These are phyloP conservation scores for Choloepus didactylus DNA, from an alignment of 2,797 vertebrate genomes.

Conservation along the genomic window DNA sequence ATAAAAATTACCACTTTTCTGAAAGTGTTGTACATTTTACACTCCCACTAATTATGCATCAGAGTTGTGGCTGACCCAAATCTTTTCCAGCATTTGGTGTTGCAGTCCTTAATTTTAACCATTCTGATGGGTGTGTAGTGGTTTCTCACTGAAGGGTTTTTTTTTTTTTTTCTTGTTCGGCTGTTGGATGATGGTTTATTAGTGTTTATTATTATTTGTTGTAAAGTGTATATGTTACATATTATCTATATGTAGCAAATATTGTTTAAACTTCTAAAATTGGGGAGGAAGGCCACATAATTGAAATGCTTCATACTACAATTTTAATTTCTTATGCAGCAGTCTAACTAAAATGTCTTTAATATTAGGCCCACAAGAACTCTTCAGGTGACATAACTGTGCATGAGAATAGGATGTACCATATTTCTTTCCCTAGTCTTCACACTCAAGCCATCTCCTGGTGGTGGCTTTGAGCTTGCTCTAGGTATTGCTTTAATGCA, in stretches of 20 bases:
- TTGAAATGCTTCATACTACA: not conserved
- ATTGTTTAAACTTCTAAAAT: conserved; percentile 38
- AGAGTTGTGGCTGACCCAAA: too few relatives aligned
- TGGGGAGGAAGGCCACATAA: not conserved
- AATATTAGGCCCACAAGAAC: not conserved
- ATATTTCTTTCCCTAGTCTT: not conserved
- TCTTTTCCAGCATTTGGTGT: too few relatives aligned
- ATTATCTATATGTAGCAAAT: not conserved
- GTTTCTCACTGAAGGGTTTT: too few relatives aligned
- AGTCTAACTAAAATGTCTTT: not conserved
- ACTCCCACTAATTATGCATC: too few relatives aligned
- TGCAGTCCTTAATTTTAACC: too few relatives aligned
- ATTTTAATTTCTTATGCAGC: not conserved
- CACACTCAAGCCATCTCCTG: not conserved
- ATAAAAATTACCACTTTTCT: too few relatives aligned
- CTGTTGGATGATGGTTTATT: conserved; percentile 24
- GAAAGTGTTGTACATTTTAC: too few relatives aligned
- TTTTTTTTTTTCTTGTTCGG: not conserved
- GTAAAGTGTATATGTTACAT: not conserved
- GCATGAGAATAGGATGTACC: not conserved
- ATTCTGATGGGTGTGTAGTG: too few relatives aligned
- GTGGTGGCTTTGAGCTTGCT: not conserved
- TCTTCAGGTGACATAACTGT: not conserved
- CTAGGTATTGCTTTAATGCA: not conserved
- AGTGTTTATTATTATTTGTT: conserved; percentile 5